phyloP scores from a whole-genome alignment of 2,797 vertebrate species.

The Hoplostethus mediterraneus region DNA sequence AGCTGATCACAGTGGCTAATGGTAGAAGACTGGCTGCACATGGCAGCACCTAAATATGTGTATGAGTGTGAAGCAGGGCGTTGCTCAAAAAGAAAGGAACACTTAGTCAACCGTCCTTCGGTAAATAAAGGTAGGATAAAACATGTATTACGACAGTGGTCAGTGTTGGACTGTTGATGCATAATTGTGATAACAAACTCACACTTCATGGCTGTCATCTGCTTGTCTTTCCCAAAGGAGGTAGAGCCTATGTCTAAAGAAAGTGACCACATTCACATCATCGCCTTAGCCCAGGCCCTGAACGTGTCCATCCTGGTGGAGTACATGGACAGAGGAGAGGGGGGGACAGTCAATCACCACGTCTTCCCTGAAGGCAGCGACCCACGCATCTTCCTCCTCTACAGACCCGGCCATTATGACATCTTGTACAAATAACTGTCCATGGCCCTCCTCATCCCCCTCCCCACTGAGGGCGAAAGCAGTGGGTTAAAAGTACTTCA shows the following conservation, averaged over 20 bases:
- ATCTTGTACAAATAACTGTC: conserved; percentile 94
- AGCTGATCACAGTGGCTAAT: too few species aligned
- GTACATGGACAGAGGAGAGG: conserved; percentile 97
- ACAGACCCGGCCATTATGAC: conserved; percentile 96
- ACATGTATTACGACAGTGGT: not conserved
- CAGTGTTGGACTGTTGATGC: not conserved
- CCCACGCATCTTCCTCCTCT: conserved; percentile 95
- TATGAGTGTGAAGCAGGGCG: too few species aligned
- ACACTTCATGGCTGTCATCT: not conserved
- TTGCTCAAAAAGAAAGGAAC: not conserved
- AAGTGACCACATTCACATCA: conserved; percentile 98
- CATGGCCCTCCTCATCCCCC: conserved; percentile 38
- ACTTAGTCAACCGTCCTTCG: not conserved
- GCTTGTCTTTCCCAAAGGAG: conserved; percentile 81
- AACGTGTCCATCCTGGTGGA: conserved; percentile 94
- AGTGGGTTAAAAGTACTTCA: conserved; percentile 54
- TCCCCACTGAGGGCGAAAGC: conserved; percentile 37
- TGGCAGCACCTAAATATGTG: too few species aligned
- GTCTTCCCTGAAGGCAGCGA: conserved; percentile 94
- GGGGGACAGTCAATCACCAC: conserved; percentile 93
- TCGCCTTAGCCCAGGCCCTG: conserved; percentile 94
- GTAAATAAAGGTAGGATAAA: not conserved
- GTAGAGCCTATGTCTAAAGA: conserved; percentile 98
- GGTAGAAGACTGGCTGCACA: too few species aligned
- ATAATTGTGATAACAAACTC: not conserved